Base-by-base conservation (phyloP, 2,888 invertebrate species). In the Neuroscelio doddi region DNA sequence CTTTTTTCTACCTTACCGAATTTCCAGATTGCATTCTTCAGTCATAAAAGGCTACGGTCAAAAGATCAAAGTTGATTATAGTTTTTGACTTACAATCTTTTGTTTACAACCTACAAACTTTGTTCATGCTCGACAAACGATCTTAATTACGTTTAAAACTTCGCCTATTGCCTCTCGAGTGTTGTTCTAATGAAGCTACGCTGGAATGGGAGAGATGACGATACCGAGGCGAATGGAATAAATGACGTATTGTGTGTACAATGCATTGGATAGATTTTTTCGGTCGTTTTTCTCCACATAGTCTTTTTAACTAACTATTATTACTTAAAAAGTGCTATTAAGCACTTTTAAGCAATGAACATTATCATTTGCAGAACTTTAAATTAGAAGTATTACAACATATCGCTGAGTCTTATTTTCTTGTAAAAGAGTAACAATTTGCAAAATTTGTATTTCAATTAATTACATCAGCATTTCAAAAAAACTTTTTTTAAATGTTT, bases 101-200 rank as follows among this genome's bases (percentile, higher is more conserved):
- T 64, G 63, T 63, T 63, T 56, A 51, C 50, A 36, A 50, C 45
- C 32, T 26, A 50, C 29, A 44, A 64, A 59, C 59, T 59, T 65
- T 59, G 59, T 59, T 65, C 42, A 21, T 15, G 32, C 21, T 45
- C 30, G 50, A 41, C 50, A 50, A 64, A 61, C 55, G 61, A 61
- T 61, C 59, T 61, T 65, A 61, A 65, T 65, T 59, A 65, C 65
- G 61, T 61, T 59, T 49, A 47, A 56, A 56, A 56, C 59, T 59
- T 50, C 34, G 36, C 27, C 38, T 47, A 64, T 64, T 64, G 64
- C 57, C 47, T 42, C 24, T 30, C 9, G 7, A 29, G 57, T 30
- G 57, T 55, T 64, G 64, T 64, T 58, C 50, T 58, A 50, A 64
- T 46, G 53, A 58, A 58, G 58, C 41, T 49, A 27, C 49, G 53